Conservation (phyloP, 1,140 invertebrate genomes). For the Diachasmimorpha longicaudata region DNA sequence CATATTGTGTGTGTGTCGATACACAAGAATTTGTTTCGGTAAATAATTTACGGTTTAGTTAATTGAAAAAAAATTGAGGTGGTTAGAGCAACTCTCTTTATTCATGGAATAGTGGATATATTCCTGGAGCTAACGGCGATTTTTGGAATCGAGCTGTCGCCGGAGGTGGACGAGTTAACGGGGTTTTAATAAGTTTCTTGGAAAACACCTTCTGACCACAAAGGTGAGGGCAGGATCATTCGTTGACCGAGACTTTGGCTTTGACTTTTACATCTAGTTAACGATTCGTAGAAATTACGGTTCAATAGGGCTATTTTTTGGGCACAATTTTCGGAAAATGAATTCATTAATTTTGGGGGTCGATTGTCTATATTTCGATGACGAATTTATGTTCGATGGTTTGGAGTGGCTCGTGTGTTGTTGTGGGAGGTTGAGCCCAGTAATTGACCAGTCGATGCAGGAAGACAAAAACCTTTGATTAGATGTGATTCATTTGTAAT, state of each 20-base stretch:
- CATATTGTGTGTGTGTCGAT: slow-evolving; percentile 49
- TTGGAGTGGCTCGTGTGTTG: not conserved
- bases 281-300: not conserved
- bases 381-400: not conserved
- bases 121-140: not conserved
- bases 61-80: not conserved
- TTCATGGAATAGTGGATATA: slow-evolving; percentile 24
- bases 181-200: not conserved
- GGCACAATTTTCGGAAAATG: not conserved
- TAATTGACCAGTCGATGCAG: not conserved
- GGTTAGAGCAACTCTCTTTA: slow-evolving; percentile 6
- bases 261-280: not conserved
- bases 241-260: not conserved
- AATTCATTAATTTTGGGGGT: not conserved
- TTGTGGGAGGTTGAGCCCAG: not conserved
- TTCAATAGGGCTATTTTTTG: not conserved
- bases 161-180: not conserved
- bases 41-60: not conserved
- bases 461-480: not conserved
- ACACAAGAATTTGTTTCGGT: slow-evolving; percentile 28
- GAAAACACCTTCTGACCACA: not conserved
- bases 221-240: not conserved
- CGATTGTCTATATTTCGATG: not conserved
- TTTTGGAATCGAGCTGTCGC: not conserved
- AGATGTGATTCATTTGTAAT: not conserved